These are phyloP conservation scores for Galeruca laticollis DNA, from an alignment of 2,888 invertebrate species.

Conservation along the genomic window DNA sequence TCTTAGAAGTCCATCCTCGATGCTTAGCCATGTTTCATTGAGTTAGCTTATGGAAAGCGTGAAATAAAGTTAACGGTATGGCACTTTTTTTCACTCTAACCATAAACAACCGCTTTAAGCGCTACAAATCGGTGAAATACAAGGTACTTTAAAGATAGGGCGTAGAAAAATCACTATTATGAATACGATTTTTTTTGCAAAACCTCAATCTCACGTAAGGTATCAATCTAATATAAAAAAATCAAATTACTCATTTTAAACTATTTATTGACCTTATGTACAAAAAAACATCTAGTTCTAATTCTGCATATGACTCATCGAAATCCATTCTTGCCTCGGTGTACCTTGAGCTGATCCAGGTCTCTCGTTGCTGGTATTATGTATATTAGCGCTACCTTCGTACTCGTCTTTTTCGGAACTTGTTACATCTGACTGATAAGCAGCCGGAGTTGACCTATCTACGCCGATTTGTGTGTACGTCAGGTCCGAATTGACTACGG, in stretches of 20 bases:
- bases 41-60: too few relatives aligned
- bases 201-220: too few relatives aligned
- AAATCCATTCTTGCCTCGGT: conserved; percentile 60
- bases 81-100: too few relatives aligned
- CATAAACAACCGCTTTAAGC: too few relatives aligned
- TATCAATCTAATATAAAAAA: neutral
- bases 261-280: conserved; percentile 26
- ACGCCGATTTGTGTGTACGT: conserved; percentile 57
- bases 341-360: conserved; percentile 58
- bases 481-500: conserved; percentile 60
- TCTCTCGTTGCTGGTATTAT: conserved; percentile 45
- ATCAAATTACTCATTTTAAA: neutral
- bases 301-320: conserved; percentile 55
- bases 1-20: too few relatives aligned
- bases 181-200: too few relatives aligned
- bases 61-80: too few relatives aligned
- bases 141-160: too few relatives aligned
- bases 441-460: conserved; percentile 55
- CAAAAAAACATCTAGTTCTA: conserved; percentile 34
- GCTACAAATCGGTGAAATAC: too few relatives aligned
- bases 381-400: conserved; percentile 47
- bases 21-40: too few relatives aligned
- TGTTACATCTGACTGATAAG: conserved; percentile 56
- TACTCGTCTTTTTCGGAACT: conserved; percentile 56
- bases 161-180: too few relatives aligned